Evolutionary conservation across 2,113 vertebrate genomes (phyloP), one percentile per base, ranked within the genome.

Genomic region (Anolis carolinensis): DNA sequence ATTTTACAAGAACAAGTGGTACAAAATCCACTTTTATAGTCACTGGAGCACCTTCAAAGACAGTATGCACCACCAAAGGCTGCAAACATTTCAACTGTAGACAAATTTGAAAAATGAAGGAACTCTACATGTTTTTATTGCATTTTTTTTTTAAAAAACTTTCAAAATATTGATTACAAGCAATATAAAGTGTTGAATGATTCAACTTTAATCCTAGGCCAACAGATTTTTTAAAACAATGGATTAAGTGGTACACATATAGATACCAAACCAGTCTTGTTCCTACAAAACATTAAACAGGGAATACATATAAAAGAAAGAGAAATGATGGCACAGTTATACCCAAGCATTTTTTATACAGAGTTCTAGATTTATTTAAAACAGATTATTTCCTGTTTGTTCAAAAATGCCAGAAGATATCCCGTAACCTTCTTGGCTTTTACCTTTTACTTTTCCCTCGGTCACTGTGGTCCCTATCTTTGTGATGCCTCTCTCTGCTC

Each of bases 381-480:
- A 90, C 63, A 94, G 93, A 93, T 91, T 86, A 50, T 65, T 62
- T 75, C 92, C 44, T 86, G 87, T 83, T 92, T 91, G 91, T 95
- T 94, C 83, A 94, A 27, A 84, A 90, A 55, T 93, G 84, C 39
- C 39, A 44, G 39, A 44, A 44, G 39, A 84, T 90, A 83, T 74
- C 93, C n/a, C 48, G 10, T n/a, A 14, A 10, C 59, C 34, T 48
- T 44, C 9, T 44, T 52, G 11, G 7, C 16, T 81, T 86, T 96
- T 94, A 96, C 98, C 96, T 96, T 94, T 97, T 96, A 94, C 92
- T 96, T 93, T 96, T 96, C 84, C 96, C 96, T 96, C 97, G 93
- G 96, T 98, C 96, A 92, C 95, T 95, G 93, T 97, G 92, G 96
- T 97, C 94, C 97, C 97, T 90, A 91, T 97, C 97, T 88, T 95